phyloP scores from a whole-genome alignment of 2,113 vertebrate genomes.

The Triplophysa siluroides region DNA sequence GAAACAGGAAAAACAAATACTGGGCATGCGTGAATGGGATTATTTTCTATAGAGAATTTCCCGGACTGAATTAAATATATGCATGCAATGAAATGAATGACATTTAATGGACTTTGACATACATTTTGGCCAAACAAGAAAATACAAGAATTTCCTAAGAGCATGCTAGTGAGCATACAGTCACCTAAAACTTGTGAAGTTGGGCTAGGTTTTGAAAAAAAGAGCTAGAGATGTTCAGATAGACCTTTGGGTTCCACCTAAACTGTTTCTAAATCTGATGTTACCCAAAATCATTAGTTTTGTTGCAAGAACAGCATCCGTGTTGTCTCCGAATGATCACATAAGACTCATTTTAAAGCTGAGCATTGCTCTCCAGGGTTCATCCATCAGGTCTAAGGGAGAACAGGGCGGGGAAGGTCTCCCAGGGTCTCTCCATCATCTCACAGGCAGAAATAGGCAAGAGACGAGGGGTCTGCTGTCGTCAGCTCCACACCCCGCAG shows the following conservation, averaged over 20 bases:
- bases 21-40: too few relatives aligned
- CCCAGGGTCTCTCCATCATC: not conserved
- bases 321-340: not conserved
- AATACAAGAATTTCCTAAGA: not conserved
- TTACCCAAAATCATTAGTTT: not conserved
- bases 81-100: too few relatives aligned
- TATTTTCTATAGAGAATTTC: too few relatives aligned
- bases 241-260: too few relatives aligned
- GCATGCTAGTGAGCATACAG: too few relatives aligned
- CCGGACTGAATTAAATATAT: too few relatives aligned
- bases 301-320: not conserved
- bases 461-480: not conserved
- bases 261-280: not conserved
- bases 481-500: not conserved
- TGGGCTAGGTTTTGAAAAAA: not conserved
- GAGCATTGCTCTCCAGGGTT: not conserved
- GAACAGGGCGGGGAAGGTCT: not conserved
- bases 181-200: not conserved
- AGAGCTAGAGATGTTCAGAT: too few relatives aligned
- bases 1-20: too few relatives aligned
- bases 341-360: not conserved
- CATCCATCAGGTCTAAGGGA: slow-evolving; percentile 18
- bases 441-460: not conserved
- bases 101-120: too few relatives aligned
- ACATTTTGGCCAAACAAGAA: too few relatives aligned